These are phyloP conservation scores for Zaprionus vittiger DNA, from an alignment of 1,140 invertebrate genomes.

Conservation along the genomic window DNA sequence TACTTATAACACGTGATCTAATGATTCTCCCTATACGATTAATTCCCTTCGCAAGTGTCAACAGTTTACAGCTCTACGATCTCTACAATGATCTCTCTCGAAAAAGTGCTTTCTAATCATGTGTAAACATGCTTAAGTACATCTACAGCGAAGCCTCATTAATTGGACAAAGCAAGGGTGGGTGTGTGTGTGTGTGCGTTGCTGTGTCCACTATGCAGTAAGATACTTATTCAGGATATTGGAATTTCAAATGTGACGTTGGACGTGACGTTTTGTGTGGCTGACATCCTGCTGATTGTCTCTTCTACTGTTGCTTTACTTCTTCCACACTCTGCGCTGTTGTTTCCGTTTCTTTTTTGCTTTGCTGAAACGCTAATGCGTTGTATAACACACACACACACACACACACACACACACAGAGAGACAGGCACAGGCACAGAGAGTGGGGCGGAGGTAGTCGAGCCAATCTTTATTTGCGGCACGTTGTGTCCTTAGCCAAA, in stretches of 20 bases:
- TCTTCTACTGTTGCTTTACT: conserved; percentile 14
- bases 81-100: neutral
- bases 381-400: conserved; percentile 22
- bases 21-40: neutral
- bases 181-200: neutral
- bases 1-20: no score
- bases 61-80: neutral
- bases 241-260: conserved; percentile 56
- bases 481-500: conserved; percentile 45
- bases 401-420: neutral
- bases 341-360: conserved; percentile 4
- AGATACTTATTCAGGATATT: conserved; percentile 48
- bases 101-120: conserved; percentile 29
- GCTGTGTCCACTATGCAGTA: conserved; percentile 41
- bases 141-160: conserved; percentile 33
- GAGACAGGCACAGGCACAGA: neutral
- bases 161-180: conserved; percentile 34
- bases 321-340: conserved; percentile 6
- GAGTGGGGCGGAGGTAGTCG: neutral
- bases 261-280: conserved; percentile 47
- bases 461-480: conserved; percentile 60
- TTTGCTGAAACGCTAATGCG: conserved; percentile 50
- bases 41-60: neutral
- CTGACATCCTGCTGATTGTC: conserved; percentile 39
- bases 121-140: conserved; percentile 47